These are phyloP conservation scores for Oriolus oriolus DNA, from an alignment of 2,113 vertebrate genomes.

Conservation along the genomic window DNA sequence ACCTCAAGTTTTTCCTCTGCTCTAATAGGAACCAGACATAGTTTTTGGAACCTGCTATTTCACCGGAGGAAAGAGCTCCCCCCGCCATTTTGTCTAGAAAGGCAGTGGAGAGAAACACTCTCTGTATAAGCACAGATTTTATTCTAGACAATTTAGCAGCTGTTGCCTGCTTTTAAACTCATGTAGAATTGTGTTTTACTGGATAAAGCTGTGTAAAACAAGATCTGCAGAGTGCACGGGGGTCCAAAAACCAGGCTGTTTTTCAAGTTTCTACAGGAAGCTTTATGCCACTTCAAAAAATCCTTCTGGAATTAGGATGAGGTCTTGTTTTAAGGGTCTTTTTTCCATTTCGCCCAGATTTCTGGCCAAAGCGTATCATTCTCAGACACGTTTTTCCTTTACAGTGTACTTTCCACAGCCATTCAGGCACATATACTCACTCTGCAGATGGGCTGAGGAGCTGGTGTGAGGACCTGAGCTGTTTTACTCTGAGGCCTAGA, in stretches of 20 bases:
- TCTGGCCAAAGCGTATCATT: constrained; percentile 17
- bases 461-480: neutral
- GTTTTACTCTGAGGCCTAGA: neutral
- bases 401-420: constrained; percentile 33
- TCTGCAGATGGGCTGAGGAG: constrained; percentile 1
- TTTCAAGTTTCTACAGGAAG: constrained; percentile 19
- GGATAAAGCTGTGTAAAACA: neutral
- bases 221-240: neutral
- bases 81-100: constrained; percentile 30
- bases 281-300: constrained; percentile 19
- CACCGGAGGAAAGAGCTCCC: constrained; percentile 20
- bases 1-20: constrained; percentile 57
- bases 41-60: constrained; percentile 43
- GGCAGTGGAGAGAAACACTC: neutral
- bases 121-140: neutral
- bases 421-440: neutral
- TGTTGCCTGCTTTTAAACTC: neutral
- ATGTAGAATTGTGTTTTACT: neutral
- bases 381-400: constrained; percentile 47
- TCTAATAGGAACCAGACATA: constrained; percentile 61
- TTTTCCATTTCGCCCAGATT: constrained; percentile 49
- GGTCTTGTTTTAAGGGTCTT: constrained; percentile 37
- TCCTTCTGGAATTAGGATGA: constrained; percentile 14
- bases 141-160: constrained; percentile 5
- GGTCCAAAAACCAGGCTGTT: neutral